phyloP scores from a whole-genome alignment of 2,888 invertebrate species.

The Sinhomidia bicolor region DNA sequence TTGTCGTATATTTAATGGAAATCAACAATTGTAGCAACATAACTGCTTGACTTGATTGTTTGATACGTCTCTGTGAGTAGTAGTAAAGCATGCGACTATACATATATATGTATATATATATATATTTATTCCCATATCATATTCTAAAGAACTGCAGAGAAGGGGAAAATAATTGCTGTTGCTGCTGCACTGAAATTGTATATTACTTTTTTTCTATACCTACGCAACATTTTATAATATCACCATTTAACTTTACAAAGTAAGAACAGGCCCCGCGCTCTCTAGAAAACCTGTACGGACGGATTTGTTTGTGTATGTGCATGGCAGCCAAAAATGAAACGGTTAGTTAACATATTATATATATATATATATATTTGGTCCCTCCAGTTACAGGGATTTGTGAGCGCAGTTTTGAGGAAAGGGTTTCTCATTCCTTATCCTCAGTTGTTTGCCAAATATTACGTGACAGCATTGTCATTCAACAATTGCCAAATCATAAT shows the following conservation, averaged over 20 bases:
- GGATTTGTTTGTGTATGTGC: neutral
- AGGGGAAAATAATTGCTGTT: neutral
- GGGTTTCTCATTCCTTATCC: conserved; percentile 12
- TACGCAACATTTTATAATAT: neutral
- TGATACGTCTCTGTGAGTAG: neutral
- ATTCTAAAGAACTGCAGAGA: neutral
- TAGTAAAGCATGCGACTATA: neutral
- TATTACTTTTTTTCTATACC: no score
- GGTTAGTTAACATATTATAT: no score
- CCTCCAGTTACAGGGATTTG: neutral
- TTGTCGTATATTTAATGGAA: neutral
- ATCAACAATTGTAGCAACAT: neutral
- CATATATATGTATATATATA: no score
- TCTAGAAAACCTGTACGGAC: neutral
- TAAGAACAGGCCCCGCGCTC: neutral
- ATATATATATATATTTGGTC: no score
- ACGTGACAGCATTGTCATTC: neutral
- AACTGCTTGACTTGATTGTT: neutral
- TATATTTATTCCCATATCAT: neutral
- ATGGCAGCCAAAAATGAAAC: neutral
- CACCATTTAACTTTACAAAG: neutral
- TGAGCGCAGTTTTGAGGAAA: neutral
- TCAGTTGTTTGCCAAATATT: neutral
- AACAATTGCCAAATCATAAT: neutral
- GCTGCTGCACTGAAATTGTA: no score